These are phyloP conservation scores for Drosophila subsilvestris DNA, from an alignment of 2,888 invertebrate species.

Conservation along the genomic window DNA sequence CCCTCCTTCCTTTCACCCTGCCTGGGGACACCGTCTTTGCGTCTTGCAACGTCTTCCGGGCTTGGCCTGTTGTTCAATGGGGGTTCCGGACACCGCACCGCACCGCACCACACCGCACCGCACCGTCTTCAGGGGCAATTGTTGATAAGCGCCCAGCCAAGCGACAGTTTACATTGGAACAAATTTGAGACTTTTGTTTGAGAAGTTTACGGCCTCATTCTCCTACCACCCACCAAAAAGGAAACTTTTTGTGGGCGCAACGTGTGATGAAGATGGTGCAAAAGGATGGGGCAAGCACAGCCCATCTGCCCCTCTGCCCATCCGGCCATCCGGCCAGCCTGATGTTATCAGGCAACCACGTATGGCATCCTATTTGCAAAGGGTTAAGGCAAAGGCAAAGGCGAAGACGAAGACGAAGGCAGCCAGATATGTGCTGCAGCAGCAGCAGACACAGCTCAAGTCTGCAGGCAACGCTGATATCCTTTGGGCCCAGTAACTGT, in stretches of 20 bases:
- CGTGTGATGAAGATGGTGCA: constrained; percentile 44
- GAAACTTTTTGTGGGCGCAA: constrained; percentile 46
- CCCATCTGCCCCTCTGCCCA: too few relatives aligned
- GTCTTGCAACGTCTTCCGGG: background rate
- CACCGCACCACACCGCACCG: too few relatives aligned
- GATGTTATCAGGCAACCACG: constrained; percentile 68
- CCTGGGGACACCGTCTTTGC: too few relatives aligned
- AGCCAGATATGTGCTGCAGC: constrained; percentile 41
- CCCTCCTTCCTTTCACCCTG: background rate
- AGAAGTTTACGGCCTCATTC: constrained; percentile 48
- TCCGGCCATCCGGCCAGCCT: background rate
- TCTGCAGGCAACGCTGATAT: too few relatives aligned
- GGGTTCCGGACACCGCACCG: background rate
- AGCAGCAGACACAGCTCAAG: too few relatives aligned
- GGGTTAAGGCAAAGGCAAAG: background rate
- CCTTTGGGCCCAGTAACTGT: too few relatives aligned
- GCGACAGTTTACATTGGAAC: constrained; percentile 78
- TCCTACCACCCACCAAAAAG: background rate
- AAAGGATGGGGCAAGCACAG: constrained; percentile 32
- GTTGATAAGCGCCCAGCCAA: constrained; percentile 77
- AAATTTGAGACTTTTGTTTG: constrained; percentile 79
- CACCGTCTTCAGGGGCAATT: constrained; percentile 70
- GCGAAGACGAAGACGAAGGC: constrained; percentile 15
- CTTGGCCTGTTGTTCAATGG: background rate
- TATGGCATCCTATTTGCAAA: constrained; percentile 43